These are phyloP conservation scores for Poecilia picta DNA, from an alignment of 2,797 vertebrate species.

Conservation along the genomic window DNA sequence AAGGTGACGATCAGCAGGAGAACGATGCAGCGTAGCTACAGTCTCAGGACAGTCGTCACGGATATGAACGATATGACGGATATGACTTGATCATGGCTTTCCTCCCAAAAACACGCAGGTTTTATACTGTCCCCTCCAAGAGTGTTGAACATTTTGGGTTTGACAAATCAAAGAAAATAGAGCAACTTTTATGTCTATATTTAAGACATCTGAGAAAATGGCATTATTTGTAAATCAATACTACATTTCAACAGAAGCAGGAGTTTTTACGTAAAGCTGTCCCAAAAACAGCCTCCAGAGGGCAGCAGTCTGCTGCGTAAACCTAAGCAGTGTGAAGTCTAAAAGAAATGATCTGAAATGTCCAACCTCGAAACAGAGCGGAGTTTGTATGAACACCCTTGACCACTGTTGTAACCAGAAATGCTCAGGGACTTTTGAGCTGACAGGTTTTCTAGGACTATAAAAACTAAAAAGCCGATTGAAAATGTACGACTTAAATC, in stretches of 20 bases:
- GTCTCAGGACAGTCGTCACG: not conserved
- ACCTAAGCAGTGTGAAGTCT: not conserved
- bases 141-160: not conserved
- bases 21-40: not conserved
- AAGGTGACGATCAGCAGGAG: constrained; percentile 75
- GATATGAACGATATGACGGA: no score
- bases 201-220: not conserved
- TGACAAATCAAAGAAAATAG: not conserved
- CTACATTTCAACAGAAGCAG: not conserved
- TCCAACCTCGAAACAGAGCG: no score
- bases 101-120: not conserved
- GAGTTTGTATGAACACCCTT: no score
- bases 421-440: no score
- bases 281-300: not conserved
- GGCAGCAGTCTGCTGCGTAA: not conserved
- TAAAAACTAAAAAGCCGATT: no score
- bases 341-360: not conserved
- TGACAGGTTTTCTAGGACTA: no score
- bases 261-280: not conserved
- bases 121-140: not conserved
- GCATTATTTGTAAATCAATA: not conserved
- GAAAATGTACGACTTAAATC: no score
- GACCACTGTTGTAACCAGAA: no score
- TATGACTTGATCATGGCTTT: not conserved
- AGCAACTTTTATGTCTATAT: not conserved